Evolutionary conservation across 1,140 invertebrate species (phyloP).

Genomic region (Piezodorus guildinii): DNA sequence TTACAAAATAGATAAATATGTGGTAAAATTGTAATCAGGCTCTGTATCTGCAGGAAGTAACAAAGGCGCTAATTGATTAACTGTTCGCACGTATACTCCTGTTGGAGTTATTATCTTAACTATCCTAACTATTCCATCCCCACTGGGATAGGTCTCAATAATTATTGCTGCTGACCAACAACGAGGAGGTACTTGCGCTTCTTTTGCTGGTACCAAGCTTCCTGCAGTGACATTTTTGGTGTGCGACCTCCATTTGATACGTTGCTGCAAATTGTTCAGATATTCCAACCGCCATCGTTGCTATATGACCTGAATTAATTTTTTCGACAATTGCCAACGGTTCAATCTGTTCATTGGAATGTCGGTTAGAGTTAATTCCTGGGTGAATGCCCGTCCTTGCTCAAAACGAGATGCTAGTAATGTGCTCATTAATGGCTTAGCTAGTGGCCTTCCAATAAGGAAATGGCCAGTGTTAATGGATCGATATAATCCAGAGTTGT

Average conservation of each 20-base stretch:
- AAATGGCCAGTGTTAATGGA: slow-evolving; percentile 30
- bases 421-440: too few relatives aligned
- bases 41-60: not conserved
- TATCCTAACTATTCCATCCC: slow-evolving; percentile 27
- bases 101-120: slow-evolving; percentile 30
- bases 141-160: slow-evolving; percentile 24
- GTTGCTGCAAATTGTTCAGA: slow-evolving; percentile 28
- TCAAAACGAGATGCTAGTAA: too few relatives aligned
- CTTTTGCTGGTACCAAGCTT: slow-evolving; percentile 26
- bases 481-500: slow-evolving; percentile 20
- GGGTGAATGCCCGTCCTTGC: too few relatives aligned
- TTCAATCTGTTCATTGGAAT: slow-evolving; percentile 26
- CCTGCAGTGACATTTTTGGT: slow-evolving; percentile 18
- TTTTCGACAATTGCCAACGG: slow-evolving; percentile 27
- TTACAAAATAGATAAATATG: too few relatives aligned
- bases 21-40: not conserved
- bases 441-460: slow-evolving; percentile 28
- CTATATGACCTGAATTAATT: slow-evolving; percentile 31
- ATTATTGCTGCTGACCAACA: slow-evolving; percentile 29
- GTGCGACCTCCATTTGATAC: slow-evolving; percentile 26
- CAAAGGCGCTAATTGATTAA: not conserved
- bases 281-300: slow-evolving; percentile 33
- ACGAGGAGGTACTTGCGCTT: slow-evolving; percentile 13
- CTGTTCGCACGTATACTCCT: slow-evolving; percentile 27
- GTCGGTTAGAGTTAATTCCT: slow-evolving; percentile 24